A percentile compares a stretch with the other conserved stretches of the same genome.
Conservation (phyloP, 2,797 vertebrate genomes). For the Eulemur albifrons region DNA sequence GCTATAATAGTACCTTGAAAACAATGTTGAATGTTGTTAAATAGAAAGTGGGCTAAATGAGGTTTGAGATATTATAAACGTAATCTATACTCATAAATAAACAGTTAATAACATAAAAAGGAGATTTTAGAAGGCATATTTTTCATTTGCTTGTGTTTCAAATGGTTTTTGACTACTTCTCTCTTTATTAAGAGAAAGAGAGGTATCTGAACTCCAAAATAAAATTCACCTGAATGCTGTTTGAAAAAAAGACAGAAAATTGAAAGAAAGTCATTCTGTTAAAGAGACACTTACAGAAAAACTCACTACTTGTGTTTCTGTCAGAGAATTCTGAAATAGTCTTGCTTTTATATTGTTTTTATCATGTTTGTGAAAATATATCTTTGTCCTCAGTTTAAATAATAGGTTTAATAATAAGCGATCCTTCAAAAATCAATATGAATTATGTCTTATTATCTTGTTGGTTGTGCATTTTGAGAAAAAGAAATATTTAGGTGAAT, state of each 20-base stretch:
- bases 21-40: neutral
- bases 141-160: neutral
- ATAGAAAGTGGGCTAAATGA: neutral
- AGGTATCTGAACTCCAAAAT: neutral
- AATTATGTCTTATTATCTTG: neutral
- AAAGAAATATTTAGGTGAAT: neutral
- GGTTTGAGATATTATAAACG: conserved; percentile 32
- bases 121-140: neutral
- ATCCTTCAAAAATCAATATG: neutral
- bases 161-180: neutral
- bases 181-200: neutral
- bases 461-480: neutral
- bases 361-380: neutral
- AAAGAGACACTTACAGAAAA: neutral
- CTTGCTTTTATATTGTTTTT: neutral
- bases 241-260: neutral
- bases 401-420: neutral
- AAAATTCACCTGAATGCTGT: neutral
- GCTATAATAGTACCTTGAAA: conserved; percentile 9
- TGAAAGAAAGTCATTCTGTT: neutral
- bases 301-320: neutral
- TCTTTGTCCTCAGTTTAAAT: neutral
- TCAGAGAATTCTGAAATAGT: neutral
- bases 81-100: neutral
- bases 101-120: neutral